Conservation (phyloP, 1,140 invertebrate genomes). For the Eriocheir sinensis region DNA sequence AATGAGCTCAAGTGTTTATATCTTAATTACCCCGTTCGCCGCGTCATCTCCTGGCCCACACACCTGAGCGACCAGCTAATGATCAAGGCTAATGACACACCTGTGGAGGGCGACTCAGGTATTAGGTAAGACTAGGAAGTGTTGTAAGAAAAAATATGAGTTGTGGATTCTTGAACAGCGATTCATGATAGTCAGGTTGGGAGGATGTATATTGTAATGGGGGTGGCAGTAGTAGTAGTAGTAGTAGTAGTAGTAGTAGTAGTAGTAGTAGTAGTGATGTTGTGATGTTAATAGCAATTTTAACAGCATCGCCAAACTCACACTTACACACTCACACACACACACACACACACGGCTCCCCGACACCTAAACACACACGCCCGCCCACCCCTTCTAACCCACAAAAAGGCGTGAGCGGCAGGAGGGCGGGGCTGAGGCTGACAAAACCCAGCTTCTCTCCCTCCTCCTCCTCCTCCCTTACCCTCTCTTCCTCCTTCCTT, state of each 20-base stretch:
- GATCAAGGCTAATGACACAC: no score
- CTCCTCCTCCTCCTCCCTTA: not conserved
- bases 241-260: slow-evolving; percentile 5
- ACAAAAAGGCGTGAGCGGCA: not conserved
- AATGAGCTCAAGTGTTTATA: no score
- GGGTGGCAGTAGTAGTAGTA: no score
- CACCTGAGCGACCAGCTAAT: no score
- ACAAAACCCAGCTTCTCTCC: not conserved
- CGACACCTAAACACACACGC: not conserved
- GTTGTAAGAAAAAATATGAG: no score
- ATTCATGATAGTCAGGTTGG: no score
- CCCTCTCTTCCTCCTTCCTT: not conserved
- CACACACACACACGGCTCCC: not conserved
- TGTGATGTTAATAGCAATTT: not conserved
- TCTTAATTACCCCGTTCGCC: no score
- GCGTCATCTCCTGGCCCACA: no score
- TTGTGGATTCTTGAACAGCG: no score
- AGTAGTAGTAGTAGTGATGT: not conserved
- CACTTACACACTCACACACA: not conserved
- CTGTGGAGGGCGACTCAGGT: no score
- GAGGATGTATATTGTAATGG: no score
- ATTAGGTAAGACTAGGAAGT: no score
- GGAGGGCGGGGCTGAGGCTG: not conserved
- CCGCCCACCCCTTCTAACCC: not conserved
- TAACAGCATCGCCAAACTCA: not conserved